phyloP scores from a whole-genome alignment of 2,888 invertebrate genomes.

The Lysandra bellargus region DNA sequence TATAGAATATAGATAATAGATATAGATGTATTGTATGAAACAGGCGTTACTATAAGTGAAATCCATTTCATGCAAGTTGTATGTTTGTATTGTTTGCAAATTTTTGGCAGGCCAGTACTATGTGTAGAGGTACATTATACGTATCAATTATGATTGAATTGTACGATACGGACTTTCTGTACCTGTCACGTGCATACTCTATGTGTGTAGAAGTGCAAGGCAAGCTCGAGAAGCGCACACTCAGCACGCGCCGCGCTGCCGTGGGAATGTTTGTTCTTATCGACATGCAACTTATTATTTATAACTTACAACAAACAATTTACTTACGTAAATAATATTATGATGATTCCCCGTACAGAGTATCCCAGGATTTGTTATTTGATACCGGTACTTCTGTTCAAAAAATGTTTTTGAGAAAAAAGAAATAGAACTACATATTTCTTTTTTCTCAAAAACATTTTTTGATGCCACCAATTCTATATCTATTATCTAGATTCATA shows the following conservation, averaged over 20 bases:
- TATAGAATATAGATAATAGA: too few relatives aligned
- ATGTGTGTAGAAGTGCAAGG: conserved; percentile 23
- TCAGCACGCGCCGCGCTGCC: conserved; percentile 33
- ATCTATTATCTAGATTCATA: too few relatives aligned
- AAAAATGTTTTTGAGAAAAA: too few relatives aligned
- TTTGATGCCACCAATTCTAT: too few relatives aligned
- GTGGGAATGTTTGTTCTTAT: conserved; percentile 30
- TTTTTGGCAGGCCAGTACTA: not conserved
- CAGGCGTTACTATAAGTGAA: too few relatives aligned
- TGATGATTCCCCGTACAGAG: not conserved
- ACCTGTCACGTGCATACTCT: conserved; percentile 28
- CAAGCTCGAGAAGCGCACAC: conserved; percentile 16
- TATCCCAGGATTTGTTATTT: not conserved
- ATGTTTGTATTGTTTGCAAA: too few relatives aligned
- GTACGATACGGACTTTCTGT: not conserved
- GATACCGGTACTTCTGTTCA: not conserved
- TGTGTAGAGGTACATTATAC: too few relatives aligned
- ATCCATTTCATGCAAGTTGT: too few relatives aligned
- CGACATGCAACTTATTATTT: not conserved
- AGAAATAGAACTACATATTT: too few relatives aligned
- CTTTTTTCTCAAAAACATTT: too few relatives aligned
- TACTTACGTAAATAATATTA: not conserved
- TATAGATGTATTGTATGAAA: too few relatives aligned
- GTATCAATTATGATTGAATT: not conserved
- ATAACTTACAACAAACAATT: not conserved